These are phyloP conservation scores for Forbesichthys papilliferus DNA, from an alignment of 2,113 vertebrate species.

Conservation along the genomic window DNA sequence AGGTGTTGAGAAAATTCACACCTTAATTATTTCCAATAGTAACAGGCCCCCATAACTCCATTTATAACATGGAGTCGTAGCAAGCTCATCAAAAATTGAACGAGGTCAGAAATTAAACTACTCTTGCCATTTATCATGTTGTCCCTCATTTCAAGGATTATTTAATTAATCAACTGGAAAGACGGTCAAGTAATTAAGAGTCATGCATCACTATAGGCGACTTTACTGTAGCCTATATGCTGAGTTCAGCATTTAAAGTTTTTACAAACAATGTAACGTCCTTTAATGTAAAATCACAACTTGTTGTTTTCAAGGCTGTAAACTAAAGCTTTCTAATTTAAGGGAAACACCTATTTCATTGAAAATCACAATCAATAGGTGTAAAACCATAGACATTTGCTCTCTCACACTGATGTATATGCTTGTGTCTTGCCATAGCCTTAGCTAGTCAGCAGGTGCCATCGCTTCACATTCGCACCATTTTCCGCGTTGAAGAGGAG, in stretches of 20 bases:
- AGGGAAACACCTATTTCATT: neutral
- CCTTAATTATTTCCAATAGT: conserved; percentile 72
- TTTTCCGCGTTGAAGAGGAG: conserved; percentile 53
- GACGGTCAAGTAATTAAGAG: conserved; percentile 67
- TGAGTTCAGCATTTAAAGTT: conserved; percentile 40
- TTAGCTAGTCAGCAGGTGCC: conserved; percentile 68
- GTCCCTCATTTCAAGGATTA: conserved; percentile 72
- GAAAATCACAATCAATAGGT: neutral
- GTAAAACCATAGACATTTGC: neutral
- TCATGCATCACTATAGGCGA: conserved; percentile 46
- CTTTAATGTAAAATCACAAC: conserved; percentile 46
- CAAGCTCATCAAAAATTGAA: conserved; percentile 81
- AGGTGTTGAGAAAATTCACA: conserved; percentile 49
- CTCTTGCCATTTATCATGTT: conserved; percentile 76
- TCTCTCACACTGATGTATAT: conserved; percentile 1
- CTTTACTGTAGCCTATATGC: conserved; percentile 21
- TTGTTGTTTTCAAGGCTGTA: conserved; percentile 29
- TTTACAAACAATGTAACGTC: conserved; percentile 29
- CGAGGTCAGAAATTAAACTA: conserved; percentile 78
- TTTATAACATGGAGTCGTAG: conserved; percentile 69
- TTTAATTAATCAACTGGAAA: conserved; percentile 76
- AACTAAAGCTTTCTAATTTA: conserved; percentile 23
- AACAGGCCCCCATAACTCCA: conserved; percentile 61
- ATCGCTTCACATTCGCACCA: conserved; percentile 68
- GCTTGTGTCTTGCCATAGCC: conserved; percentile 53